Evolutionary conservation across 2,113 vertebrate genomes (phyloP), one percentile per base, ranked within the genome.

Genomic region (Verasper variegatus): DNA sequence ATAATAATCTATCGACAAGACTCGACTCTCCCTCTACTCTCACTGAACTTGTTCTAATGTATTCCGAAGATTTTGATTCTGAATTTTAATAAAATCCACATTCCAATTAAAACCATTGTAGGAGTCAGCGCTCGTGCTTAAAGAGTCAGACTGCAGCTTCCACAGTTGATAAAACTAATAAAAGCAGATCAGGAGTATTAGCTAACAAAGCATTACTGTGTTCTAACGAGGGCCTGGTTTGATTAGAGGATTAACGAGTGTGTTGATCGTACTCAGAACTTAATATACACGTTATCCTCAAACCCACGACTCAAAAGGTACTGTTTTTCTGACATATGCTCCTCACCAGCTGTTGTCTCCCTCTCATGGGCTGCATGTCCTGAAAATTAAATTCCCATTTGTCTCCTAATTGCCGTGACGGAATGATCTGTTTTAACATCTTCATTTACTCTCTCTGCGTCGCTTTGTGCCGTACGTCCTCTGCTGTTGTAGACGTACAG

Each of bases 281-380:
- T 73, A 77, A 84, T 81, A 68, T 20, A 63, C 54, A 56, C 68
- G 3, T 60, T 31, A 55, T 71, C 12, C 54, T 74, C 51, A 68
- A 65, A 64, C 70, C 74, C 60, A 20, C 45, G 26, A n/a, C 62
- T 66, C 51, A 40, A 72, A 86, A 78, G 72, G 27, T 69, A 55
- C 27, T 27, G 64, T 81, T 73, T 81, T 81, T 51, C 78, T 86
- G 85, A 91, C 80, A 87, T 80, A 75, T 80, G 80, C 76, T 77
- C 81, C 82, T 85, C 76, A 77, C 60, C 90, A 91, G 88, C 85
- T 93, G 90, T 76, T 80, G 81, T 74, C 76, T 65, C 54, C 51
- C 61, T 88, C 88, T 85, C 86, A 35, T 68, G 86, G 82, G 89
- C 83, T 55, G 3, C 65, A 54, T 78, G 81, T 80, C 69, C 68